These are phyloP conservation scores for Vombatus ursinus DNA, from an alignment of 2,113 vertebrate genomes.

Conservation along the genomic window DNA sequence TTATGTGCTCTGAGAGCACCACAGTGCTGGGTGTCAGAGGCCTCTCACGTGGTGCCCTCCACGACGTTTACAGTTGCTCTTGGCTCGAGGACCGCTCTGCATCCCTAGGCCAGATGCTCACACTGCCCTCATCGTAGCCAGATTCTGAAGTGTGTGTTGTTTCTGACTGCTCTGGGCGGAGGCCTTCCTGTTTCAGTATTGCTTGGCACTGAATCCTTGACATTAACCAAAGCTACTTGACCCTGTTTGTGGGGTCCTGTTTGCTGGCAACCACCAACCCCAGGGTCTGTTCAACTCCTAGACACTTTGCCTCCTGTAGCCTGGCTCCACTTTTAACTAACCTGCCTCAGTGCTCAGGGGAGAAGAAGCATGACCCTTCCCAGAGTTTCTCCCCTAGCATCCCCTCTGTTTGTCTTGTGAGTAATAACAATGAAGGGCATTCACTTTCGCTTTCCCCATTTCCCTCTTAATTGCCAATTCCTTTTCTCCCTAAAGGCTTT, in stretches of 20 bases:
- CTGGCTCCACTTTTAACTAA: constrained; percentile 23
- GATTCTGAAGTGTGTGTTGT: background rate
- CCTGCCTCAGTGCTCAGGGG: background rate
- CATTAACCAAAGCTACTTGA: constrained; percentile 28
- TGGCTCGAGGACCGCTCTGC: constrained; percentile 50
- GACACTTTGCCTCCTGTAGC: background rate
- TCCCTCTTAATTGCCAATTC: background rate
- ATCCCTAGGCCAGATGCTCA: background rate
- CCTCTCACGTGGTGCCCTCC: background rate
- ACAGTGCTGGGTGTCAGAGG: constrained; percentile 31
- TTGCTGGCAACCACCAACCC: background rate
- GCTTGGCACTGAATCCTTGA: background rate
- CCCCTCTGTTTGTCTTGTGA: background rate
- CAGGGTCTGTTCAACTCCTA: constrained; percentile 45
- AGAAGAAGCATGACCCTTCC: background rate
- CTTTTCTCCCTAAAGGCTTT: background rate
- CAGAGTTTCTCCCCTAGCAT: background rate
- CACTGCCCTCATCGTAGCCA: background rate
- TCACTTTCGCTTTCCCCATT: background rate
- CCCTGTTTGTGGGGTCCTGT: constrained; percentile 29
- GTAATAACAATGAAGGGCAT: background rate
- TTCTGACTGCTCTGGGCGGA: background rate
- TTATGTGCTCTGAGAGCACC: constrained; percentile 12
- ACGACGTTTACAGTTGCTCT: constrained; percentile 73
- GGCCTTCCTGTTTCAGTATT: background rate